Evolutionary conservation across 1,140 invertebrate species (phyloP).

Genomic region (Octopus sinensis): DNA sequence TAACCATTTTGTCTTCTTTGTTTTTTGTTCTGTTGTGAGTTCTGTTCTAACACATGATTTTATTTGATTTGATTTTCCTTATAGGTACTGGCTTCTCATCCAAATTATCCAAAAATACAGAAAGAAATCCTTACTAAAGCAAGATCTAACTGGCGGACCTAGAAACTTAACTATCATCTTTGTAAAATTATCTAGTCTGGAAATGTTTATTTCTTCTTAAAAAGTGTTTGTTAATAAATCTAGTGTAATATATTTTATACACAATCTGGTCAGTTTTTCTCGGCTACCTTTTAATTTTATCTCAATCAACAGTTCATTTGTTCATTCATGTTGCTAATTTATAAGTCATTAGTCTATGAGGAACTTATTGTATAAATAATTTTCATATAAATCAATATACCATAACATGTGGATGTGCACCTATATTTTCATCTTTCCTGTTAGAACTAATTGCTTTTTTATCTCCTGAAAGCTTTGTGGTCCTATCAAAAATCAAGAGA

Average conservation of each 20-base stretch:
- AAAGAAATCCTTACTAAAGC: constrained; percentile 95
- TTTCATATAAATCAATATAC: no score
- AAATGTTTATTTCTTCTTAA: not conserved
- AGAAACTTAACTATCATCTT: constrained; percentile 18
- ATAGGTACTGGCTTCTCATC: constrained; percentile 71
- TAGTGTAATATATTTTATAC: constrained; percentile 4
- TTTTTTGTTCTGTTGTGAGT: not conserved
- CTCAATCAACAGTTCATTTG: no score
- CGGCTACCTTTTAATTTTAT: not conserved
- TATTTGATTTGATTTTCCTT: constrained; percentile 17
- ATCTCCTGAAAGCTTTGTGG: no score
- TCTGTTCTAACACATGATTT: not conserved
- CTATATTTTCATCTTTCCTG: no score
- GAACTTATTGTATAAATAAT: no score
- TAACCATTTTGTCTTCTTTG: not conserved
- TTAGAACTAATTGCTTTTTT: no score
- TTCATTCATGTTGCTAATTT: no score
- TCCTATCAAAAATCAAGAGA: no score
- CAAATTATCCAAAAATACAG: constrained; percentile 84
- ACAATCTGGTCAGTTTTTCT: not conserved
- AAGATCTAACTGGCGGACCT: constrained; percentile 76
- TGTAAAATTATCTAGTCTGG: not conserved
- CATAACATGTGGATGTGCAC: no score
- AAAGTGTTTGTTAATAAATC: not conserved
- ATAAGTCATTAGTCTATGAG: no score